These are phyloP conservation scores for Euproctis similis DNA, from an alignment of 2,888 invertebrate genomes.

Conservation along the genomic window DNA sequence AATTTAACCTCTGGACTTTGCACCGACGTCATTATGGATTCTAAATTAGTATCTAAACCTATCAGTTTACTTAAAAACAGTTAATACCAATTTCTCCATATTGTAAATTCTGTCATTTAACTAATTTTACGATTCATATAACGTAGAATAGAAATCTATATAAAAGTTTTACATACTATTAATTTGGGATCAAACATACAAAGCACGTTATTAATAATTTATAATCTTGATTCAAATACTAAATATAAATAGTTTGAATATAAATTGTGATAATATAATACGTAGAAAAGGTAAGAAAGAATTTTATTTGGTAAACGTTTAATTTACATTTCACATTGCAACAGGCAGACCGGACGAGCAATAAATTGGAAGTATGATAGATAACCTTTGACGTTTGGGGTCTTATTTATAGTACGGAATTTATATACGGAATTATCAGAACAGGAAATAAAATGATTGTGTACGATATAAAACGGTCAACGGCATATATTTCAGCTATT, in stretches of 20 bases:
- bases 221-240: constrained; percentile 1
- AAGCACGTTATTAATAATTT: constrained; percentile 2
- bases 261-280: not conserved
- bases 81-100: no score
- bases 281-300: not conserved
- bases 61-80: no score
- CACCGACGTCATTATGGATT: no score
- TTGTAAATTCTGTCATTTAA: no score
- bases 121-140: no score
- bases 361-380: not conserved
- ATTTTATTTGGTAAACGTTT: no score
- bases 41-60: no score
- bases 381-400: not conserved
- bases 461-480: constrained; percentile 9
- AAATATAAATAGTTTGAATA: constrained; percentile 1
- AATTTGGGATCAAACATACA: constrained; percentile 4
- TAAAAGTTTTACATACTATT: no score
- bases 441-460: constrained; percentile 17
- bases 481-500: constrained; percentile 14
- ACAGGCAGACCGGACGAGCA: not conserved
- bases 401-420: not conserved
- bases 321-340: not conserved
- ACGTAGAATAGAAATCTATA: no score
- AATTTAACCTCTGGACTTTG: no score
- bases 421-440: constrained; percentile 4